Conservation (phyloP, 2,888 invertebrate genomes). For the Muscina levida region DNA sequence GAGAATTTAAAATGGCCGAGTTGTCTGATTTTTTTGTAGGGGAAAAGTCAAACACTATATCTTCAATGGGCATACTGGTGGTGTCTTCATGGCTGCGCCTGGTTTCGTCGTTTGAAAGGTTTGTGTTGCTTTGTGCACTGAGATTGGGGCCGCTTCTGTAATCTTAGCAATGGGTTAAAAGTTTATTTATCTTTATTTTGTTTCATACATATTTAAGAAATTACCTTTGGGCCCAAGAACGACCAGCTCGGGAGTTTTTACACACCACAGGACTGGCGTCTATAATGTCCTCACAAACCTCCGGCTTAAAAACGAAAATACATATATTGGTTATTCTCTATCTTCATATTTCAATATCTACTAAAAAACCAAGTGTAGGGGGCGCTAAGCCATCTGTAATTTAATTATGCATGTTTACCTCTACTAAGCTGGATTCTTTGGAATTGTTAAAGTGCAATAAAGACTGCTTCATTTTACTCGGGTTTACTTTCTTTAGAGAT, state of each 20-base stretch:
- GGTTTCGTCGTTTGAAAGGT: slow-evolving; percentile 21
- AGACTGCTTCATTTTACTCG: slow-evolving; percentile 71
- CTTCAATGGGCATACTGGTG: slow-evolving; percentile 60
- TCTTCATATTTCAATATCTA: too few species aligned
- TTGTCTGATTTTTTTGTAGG: slow-evolving; percentile 52
- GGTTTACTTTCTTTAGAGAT: slow-evolving; percentile 66
- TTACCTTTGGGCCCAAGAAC: slow-evolving; percentile 71
- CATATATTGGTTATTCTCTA: too few species aligned
- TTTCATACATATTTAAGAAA: slow-evolving; percentile 27
- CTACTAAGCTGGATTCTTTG: slow-evolving; percentile 37
- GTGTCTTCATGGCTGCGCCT: slow-evolving; percentile 31
- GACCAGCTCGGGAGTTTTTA: slow-evolving; percentile 67
- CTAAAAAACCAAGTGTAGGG: too few species aligned
- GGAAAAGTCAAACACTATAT: slow-evolving; percentile 68
- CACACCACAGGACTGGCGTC: slow-evolving; percentile 72
- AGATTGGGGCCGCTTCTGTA: slow-evolving; percentile 68
- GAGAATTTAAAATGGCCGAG: background rate
- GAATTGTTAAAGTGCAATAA: slow-evolving; percentile 69
- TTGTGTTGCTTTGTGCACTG: slow-evolving; percentile 57
- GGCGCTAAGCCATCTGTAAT: too few species aligned
- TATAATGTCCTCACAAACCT: slow-evolving; percentile 71
- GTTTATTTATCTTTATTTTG: slow-evolving; percentile 3
- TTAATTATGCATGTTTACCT: too few species aligned
- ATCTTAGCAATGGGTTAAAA: slow-evolving; percentile 66
- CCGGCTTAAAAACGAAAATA: slow-evolving; percentile 43